A percentile compares a stretch with the other conserved stretches of the same genome.
These are phyloP conservation scores for Microcebus ravelobensis DNA, from an alignment of 2,113 vertebrate genomes.

Conservation along the genomic window DNA sequence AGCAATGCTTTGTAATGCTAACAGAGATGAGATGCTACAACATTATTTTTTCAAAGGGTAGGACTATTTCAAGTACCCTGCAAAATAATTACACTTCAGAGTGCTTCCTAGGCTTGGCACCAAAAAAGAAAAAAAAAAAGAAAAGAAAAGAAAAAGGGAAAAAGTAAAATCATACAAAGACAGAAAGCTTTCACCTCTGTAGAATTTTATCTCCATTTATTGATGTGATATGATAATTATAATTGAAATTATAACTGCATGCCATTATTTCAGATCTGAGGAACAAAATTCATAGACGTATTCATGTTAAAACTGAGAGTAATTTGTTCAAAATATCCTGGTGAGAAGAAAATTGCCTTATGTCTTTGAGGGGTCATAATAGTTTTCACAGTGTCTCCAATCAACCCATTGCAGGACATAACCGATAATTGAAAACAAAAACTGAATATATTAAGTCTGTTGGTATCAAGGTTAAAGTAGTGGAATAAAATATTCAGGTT, in stretches of 20 bases:
- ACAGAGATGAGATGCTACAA: conserved; percentile 48
- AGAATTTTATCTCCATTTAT: conserved; percentile 66
- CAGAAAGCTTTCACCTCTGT: conserved; percentile 59
- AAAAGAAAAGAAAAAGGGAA: not conserved
- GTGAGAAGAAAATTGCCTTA: conserved; percentile 76
- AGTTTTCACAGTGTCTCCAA: conserved; percentile 60
- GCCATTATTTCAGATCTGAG: conserved; percentile 60
- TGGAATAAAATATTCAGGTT: conserved; percentile 69
- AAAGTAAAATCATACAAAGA: conserved; percentile 32
- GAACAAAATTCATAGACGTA: conserved; percentile 70
- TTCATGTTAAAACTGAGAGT: conserved; percentile 76
- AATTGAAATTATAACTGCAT: conserved; percentile 68
- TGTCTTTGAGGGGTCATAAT: conserved; percentile 71
- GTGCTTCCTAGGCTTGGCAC: conserved; percentile 52
- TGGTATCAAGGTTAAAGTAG: conserved; percentile 69
- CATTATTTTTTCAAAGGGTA: conserved; percentile 66
- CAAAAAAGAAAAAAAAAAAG: not conserved
- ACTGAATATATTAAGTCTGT: conserved; percentile 65
- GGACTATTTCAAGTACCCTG: conserved; percentile 70
- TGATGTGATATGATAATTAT: conserved; percentile 72
- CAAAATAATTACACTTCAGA: conserved; percentile 77
- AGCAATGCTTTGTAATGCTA: conserved; percentile 61
- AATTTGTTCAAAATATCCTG: conserved; percentile 80
- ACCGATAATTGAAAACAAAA: conserved; percentile 68
- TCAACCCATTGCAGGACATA: conserved; percentile 64